A percentile compares a stretch with the other conserved stretches of the same genome.
phyloP scores from a whole-genome alignment of 2,113 vertebrate species.

The Triplophysa rosa region DNA sequence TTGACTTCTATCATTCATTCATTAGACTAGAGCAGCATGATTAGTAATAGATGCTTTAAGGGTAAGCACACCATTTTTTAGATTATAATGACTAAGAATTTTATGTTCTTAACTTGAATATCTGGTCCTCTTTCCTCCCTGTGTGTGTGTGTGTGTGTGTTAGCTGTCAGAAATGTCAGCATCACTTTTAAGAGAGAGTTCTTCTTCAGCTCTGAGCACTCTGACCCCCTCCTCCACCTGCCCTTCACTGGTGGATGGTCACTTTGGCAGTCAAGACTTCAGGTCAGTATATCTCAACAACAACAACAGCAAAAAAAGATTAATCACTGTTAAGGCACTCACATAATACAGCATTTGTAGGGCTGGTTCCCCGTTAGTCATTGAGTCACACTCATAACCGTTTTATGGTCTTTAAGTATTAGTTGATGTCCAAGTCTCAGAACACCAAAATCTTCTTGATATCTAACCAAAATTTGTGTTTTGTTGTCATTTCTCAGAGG shows the following conservation, averaged over 20 bases:
- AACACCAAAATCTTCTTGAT: neutral
- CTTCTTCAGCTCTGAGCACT: slow-evolving; percentile 84
- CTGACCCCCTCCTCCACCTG: slow-evolving; percentile 96
- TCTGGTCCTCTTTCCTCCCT: slow-evolving; percentile 41
- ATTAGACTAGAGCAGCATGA: slow-evolving; percentile 43
- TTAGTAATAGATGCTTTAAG: slow-evolving; percentile 13
- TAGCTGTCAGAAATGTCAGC: slow-evolving; percentile 97
- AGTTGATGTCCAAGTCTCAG: neutral
- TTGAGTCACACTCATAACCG: too few relatives aligned
- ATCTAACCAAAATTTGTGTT: neutral
- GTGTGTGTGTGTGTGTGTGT: slow-evolving; percentile 45
- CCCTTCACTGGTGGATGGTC: slow-evolving; percentile 91
- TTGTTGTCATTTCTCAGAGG: slow-evolving; percentile 67
- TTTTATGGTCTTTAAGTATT: too few relatives aligned
- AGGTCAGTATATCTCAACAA: slow-evolving; percentile 72
- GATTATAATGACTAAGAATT: neutral
- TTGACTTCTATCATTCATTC: slow-evolving; percentile 6
- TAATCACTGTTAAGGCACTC: neutral
- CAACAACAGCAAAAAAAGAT: neutral
- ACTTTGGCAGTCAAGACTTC: slow-evolving; percentile 77
- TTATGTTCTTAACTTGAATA: neutral
- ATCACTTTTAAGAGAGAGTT: slow-evolving; percentile 85
- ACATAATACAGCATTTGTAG: neutral
- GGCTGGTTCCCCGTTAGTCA: too few relatives aligned
- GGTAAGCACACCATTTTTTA: slow-evolving; percentile 21